A percentile compares a stretch with the other conserved stretches of the same genome.
Evolutionary conservation across 2,113 vertebrate species (phyloP).

Genomic region (Varanus komodoensis): DNA sequence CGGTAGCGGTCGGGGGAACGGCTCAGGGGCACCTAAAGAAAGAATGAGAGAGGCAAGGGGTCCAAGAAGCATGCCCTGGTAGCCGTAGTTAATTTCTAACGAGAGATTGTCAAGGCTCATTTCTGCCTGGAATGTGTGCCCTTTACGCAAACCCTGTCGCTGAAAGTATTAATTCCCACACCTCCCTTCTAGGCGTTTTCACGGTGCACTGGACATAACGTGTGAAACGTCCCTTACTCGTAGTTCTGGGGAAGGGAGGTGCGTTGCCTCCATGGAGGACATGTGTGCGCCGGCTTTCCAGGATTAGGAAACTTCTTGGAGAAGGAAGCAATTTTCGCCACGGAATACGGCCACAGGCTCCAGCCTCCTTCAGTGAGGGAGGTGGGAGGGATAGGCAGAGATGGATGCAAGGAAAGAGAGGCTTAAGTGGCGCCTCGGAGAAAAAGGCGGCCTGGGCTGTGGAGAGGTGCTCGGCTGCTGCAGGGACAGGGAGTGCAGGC

Average conservation of each 20-base stretch:
- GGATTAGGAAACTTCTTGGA: neutral
- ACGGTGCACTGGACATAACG: neutral
- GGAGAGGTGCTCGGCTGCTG: neutral
- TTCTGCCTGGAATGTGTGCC: neutral
- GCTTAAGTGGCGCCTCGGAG: neutral
- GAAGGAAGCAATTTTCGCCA: neutral
- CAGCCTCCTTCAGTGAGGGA: neutral
- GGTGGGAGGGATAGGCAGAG: too few relatives aligned
- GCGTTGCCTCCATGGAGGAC: neutral
- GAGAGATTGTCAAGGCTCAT: neutral
- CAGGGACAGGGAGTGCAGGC: neutral
- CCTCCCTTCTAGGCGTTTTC: neutral
- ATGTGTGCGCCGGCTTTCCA: neutral
- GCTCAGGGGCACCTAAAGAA: neutral
- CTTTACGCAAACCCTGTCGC: neutral
- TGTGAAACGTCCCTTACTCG: neutral
- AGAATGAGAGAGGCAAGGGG: neutral
- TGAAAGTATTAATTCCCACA: neutral
- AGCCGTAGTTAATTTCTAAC: neutral
- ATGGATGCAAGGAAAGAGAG: too few relatives aligned
- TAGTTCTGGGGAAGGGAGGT: too few relatives aligned
- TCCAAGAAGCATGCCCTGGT: too few relatives aligned
- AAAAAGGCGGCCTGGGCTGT: neutral
- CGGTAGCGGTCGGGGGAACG: neutral
- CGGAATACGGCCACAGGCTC: neutral